Evolutionary conservation across 2,888 invertebrate genomes (phyloP), one percentile per base, ranked within the genome.

Genomic region (Neoascia interrupta): DNA sequence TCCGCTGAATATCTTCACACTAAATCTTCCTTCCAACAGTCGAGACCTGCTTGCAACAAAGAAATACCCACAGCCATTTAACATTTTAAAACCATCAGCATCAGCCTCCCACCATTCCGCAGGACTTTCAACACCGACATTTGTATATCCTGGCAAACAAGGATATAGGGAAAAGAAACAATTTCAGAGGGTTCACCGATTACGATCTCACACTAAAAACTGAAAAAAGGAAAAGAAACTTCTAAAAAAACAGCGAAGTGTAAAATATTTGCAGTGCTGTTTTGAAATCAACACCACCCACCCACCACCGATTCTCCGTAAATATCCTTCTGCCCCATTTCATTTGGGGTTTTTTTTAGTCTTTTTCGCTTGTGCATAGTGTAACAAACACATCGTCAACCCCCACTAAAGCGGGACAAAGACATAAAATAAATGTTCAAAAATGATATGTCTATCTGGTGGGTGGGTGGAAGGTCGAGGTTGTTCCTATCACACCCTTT

Each of bases 1-100:
- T 73, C 61, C 79, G 79, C 73, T 79, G 73, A 79, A 79, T 79
- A 73, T 79, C 73, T 79, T 79, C 43, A 68, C 79, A 79, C 79
- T 79, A 79, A 79, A 79, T 79, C 79, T 79, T 79, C 61, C 28
- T 47, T 60, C 28, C 5, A 16, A 19, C 28, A 72, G 58, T 70
- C 70, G 58, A 66, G 58, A 73, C 58, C 13, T 21, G 45, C 23
- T 21, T 16, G 45, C 47, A 63, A 76, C 64, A 79, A 73, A 73
- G 61, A 68, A 49, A 73, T 54, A 76, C 64, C 66, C 66, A 79
- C 66, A 68, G 66, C 73, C 73, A 73, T 79, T 79, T 79, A 79
- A 54, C 79, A 79, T 79, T 79, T 79, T 79, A 79, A 79, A 79
- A 79, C 79, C 79, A 61, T 61, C 76, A 51, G 31, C 49, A 23